These are phyloP conservation scores for Calypte anna DNA, from an alignment of 2,113 vertebrate genomes.

Conservation along the genomic window DNA sequence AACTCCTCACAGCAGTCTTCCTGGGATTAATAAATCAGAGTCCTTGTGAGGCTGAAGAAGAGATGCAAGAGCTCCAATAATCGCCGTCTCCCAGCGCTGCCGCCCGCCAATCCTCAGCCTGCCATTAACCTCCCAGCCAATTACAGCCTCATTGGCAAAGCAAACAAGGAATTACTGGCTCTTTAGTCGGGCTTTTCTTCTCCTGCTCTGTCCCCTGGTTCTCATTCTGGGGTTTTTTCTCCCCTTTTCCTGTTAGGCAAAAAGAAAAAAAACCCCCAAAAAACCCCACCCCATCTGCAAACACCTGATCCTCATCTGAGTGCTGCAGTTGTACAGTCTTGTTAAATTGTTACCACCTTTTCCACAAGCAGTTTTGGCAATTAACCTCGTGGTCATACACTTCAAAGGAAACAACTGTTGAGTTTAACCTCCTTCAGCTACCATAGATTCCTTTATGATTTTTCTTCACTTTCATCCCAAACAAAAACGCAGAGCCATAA, in stretches of 20 bases:
- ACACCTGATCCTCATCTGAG: constrained; percentile 92
- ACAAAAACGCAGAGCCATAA: constrained; percentile 75
- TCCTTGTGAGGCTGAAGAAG: constrained; percentile 33
- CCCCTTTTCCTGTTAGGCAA: constrained; percentile 71
- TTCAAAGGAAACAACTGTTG: constrained; percentile 91
- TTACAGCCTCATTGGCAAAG: constrained; percentile 91
- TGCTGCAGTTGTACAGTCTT: constrained; percentile 83
- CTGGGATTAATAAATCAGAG: constrained; percentile 73
- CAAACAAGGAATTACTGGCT: constrained; percentile 95
- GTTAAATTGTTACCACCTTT: constrained; percentile 99
- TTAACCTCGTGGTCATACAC: constrained; percentile 90
- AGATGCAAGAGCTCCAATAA: constrained; percentile 55
- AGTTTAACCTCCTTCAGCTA: constrained; percentile 90
- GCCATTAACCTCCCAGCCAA: constrained; percentile 86
- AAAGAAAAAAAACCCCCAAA: background rate
- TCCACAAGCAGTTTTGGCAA: constrained; percentile 91
- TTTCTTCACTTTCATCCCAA: constrained; percentile 88
- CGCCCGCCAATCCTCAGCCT: constrained; percentile 81
- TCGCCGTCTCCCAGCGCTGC: constrained; percentile 70
- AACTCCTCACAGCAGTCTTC: constrained; percentile 51
- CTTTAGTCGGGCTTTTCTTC: constrained; percentile 84
- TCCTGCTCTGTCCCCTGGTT: constrained; percentile 65
- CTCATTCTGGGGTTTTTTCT: constrained; percentile 64
- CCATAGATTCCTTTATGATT: constrained; percentile 83
- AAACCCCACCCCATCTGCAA: constrained; percentile 79